Evolutionary conservation across 2,113 vertebrate genomes (phyloP).

Genomic region (Spheniscus mendiculus): DNA sequence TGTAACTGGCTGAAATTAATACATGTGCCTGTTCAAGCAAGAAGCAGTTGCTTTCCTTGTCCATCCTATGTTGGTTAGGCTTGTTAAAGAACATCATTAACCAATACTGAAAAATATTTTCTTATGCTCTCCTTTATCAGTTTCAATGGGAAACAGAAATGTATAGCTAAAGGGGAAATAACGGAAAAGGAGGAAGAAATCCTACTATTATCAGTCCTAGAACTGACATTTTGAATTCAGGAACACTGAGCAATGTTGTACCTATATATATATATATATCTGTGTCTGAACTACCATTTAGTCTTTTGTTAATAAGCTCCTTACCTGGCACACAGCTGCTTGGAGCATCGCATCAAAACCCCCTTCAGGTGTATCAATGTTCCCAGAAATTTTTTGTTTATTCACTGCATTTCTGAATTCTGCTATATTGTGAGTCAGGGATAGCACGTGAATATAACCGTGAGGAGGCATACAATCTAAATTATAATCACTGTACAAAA

Average conservation of each 20-base stretch:
- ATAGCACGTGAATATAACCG: constrained; percentile 92
- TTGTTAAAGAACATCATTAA: background rate
- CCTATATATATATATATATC: too few species aligned
- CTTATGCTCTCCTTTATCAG: background rate
- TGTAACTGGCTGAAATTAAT: background rate
- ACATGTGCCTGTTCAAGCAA: background rate
- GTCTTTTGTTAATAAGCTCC: background rate
- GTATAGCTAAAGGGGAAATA: background rate
- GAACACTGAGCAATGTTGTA: background rate
- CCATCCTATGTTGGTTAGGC: background rate
- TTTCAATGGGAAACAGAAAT: background rate
- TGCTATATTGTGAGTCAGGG: constrained; percentile 91
- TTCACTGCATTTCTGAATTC: constrained; percentile 91
- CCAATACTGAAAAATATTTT: background rate
- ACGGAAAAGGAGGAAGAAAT: background rate
- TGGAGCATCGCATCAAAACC: constrained; percentile 97
- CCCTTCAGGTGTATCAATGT: constrained; percentile 97
- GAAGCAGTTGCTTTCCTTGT: background rate
- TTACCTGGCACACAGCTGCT: constrained; percentile 93
- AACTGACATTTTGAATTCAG: background rate
- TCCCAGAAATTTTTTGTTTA: constrained; percentile 93
- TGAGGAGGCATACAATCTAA: constrained; percentile 92
- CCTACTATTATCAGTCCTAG: background rate
- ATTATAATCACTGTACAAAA: constrained; percentile 85
- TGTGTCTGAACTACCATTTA: background rate